Base-by-base conservation (phyloP, 2,797 vertebrate genomes). In the Remorina albescens region DNA sequence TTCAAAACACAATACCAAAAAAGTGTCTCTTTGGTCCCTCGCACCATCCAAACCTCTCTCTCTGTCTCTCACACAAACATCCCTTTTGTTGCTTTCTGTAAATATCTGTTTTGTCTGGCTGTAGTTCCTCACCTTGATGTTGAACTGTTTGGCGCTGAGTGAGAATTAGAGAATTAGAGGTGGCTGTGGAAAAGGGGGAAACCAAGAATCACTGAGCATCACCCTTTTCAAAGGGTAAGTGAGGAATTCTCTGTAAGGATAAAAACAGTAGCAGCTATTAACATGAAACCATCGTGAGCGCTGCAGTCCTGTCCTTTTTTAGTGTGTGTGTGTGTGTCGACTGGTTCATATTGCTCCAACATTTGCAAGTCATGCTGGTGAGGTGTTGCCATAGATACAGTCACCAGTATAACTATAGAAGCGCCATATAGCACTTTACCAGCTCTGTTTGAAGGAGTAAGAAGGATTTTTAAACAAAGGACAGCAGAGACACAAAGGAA, bases 71-170 rank as follows among this genome's bases (percentile, higher is more conserved):
- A 15, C 46, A 53, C 55, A 30, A 3, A 30, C 30, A 30, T 30
- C 30, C 30, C 30, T 30, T 30, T 30, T 30, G 30, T 30, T 30
- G 30, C 54, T 79, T 84, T 88, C 60, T 62, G 77, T 82, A 76
- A 74, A 72, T 74, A 85, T 84, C 65, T 78, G 47, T 57, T 80
- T 61, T 54, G 62, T 53, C 73, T 76, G 73, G 74, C 78, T 86
- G 75, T 78, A 79, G 71, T 80, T 63, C 37, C 72, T 80, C 80
- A 88, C 88, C 82, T 82, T 85, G 78, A 66, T 39, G 64, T 47
- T 76, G 70, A 82, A 76, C 77, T 84, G 72, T 71, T 28, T 47
- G 56, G 68, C 32, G 1, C 66, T 71, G 67, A 34, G 75, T 72
- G 63, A 78, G 75, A 88, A 67, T 71, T n/a, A n/a, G n/a, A 30